Evolutionary conservation across 2,797 vertebrate genomes (phyloP).

Genomic region (Loris lydekkerianus): DNA sequence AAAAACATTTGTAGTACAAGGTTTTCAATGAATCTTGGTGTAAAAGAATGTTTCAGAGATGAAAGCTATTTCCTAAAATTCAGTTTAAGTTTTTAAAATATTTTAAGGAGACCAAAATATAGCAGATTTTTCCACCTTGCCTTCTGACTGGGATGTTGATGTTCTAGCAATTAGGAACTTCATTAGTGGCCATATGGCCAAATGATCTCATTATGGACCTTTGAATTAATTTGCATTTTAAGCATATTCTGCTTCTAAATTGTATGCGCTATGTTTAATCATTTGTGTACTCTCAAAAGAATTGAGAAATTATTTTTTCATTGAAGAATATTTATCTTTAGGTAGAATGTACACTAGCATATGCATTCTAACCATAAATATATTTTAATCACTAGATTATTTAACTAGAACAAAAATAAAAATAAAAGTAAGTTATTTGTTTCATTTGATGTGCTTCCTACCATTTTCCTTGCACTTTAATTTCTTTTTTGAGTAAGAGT

Average conservation of each 20-base stretch:
- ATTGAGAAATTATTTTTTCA: constrained; percentile 58
- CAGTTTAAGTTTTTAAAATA: constrained; percentile 12
- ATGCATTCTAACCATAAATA: neutral
- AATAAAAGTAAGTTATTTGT: neutral
- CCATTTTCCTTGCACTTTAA: neutral
- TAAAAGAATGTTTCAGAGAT: constrained; percentile 55
- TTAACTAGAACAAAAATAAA: constrained; percentile 31
- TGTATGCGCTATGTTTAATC: constrained; percentile 51
- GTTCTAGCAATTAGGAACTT: constrained; percentile 66
- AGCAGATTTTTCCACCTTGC: constrained; percentile 54
- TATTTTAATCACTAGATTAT: neutral
- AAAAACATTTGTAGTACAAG: constrained; percentile 27
- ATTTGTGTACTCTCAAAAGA: constrained; percentile 53
- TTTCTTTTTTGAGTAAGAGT: too few relatives aligned
- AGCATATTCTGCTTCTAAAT: constrained; percentile 68
- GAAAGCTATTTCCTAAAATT: constrained; percentile 60
- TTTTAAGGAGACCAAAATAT: constrained; percentile 60
- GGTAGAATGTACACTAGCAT: neutral
- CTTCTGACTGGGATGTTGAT: constrained; percentile 24
- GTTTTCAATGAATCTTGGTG: constrained; percentile 1
- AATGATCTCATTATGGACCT: constrained; percentile 64
- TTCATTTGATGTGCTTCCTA: neutral
- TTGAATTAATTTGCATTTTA: constrained; percentile 78
- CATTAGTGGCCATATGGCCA: constrained; percentile 75
- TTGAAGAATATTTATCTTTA: neutral